Evolutionary conservation across 2,888 invertebrate species (phyloP).

Genomic region (Lycia hirtaria): DNA sequence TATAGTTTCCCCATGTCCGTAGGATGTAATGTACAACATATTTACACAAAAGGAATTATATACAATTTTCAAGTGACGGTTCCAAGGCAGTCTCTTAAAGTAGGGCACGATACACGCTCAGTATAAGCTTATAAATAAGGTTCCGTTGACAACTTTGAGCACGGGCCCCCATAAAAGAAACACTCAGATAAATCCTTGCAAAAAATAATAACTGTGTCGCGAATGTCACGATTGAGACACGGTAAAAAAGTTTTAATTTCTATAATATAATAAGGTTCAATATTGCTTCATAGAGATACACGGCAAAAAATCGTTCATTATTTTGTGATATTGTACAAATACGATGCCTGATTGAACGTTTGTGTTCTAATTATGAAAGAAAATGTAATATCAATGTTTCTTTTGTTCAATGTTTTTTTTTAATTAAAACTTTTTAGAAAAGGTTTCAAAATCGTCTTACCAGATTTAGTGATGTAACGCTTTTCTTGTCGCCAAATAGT

Average conservation of each 20-base stretch:
- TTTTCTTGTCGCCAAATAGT: no score
- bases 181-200: constrained; percentile 5
- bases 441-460: no score
- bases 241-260: background rate
- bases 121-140: background rate
- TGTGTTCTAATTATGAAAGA: constrained; percentile 1
- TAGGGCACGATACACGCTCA: constrained; percentile 4
- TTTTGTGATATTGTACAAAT: constrained; percentile 4
- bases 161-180: no score
- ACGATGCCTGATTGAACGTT: constrained; percentile 4
- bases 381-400: constrained; percentile 2
- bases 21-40: no score
- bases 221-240: background rate
- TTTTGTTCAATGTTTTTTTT: background rate
- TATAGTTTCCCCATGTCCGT: no score
- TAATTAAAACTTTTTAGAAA: no score
- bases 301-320: constrained; percentile 6
- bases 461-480: no score
- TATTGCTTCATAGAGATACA: background rate
- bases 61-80: no score
- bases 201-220: background rate
- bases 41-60: no score
- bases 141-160: no score
- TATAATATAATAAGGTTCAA: background rate
- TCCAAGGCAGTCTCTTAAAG: no score